Base-by-base conservation (phyloP, 2,797 vertebrate species). In the Urocyon cinereoargenteus region DNA sequence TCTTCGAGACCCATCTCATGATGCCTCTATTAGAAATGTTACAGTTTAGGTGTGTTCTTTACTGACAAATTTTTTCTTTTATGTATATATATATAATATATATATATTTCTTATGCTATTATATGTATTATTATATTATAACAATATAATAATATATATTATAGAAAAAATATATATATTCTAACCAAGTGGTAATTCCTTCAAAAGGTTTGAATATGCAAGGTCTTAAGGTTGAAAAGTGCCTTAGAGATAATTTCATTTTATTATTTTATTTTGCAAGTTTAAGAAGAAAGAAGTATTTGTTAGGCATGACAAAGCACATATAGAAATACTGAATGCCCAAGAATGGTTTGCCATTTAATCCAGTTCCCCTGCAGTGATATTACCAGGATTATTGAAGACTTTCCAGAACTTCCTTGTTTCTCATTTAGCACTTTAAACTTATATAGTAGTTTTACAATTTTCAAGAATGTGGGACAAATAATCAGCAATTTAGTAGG, bases 221-320 rank as follows among this genome's bases (percentile, higher is more conserved):
- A 87, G 3, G 1, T 36, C 15, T 88, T 86, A 89, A 75, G 24
- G 3, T 26, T 93, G 24, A 22, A 34, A 95, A 78, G 2, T 21
- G 13, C 36, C 15, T 49, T 68, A 26, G 10, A 57, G 13, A 87
- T 36, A 26, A 89, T 83, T 59, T 55, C 34, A 10, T 64, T 90
- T 72, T 87, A 66, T 31, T 57, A 5, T 88, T 95, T 93, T 34
- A 40, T 68, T 96, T 64, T 89, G 13, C 34, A 83, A 64, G 13
- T 49, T 96, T 72, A 77, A 70, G 8, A 4, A 64, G 4, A 88
- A 95, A 68, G 51, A 92, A 97, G 70, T 90, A 28, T 82, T 78
- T 14, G 64, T 34, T 49, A 83, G 2, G 1, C 64, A 55, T 86
- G 51, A 61, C 24, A 92, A 82, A 40, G 14, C 22, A 21, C 2